Conservation (phyloP, 2,888 invertebrate species). For the Tipula unca region DNA sequence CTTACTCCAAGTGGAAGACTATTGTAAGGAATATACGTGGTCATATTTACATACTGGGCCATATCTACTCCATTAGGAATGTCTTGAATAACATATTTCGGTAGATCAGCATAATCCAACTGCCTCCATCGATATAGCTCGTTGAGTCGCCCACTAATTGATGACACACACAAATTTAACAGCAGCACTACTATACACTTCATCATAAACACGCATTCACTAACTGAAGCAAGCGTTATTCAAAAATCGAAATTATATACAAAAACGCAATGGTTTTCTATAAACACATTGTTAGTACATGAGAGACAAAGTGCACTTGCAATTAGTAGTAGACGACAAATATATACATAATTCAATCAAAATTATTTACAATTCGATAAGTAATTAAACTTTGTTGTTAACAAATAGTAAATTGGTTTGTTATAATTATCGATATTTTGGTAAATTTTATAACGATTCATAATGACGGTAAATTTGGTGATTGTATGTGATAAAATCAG, state of each 20-base stretch:
- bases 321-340: not conserved
- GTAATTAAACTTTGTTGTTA: too few relatives aligned
- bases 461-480: too few relatives aligned
- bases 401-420: not conserved
- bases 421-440: not conserved
- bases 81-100: not conserved
- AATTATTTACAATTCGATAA: not conserved
- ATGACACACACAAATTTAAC: not conserved
- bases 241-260: not conserved
- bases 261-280: too few relatives aligned
- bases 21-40: conserved; percentile 33
- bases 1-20: conserved; percentile 40
- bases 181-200: not conserved
- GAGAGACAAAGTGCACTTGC: not conserved
- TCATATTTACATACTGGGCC: not conserved
- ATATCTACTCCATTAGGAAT: not conserved
- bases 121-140: conserved; percentile 9
- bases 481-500: too few relatives aligned
- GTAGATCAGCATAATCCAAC: not conserved
- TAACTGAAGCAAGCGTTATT: not conserved
- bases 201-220: not conserved
- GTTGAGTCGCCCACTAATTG: not conserved
- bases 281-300: too few relatives aligned
- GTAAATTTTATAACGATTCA: not conserved
- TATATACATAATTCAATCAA: not conserved